These are phyloP conservation scores for Melieria omissa DNA, from an alignment of 2,888 invertebrate genomes.

Conservation along the genomic window DNA sequence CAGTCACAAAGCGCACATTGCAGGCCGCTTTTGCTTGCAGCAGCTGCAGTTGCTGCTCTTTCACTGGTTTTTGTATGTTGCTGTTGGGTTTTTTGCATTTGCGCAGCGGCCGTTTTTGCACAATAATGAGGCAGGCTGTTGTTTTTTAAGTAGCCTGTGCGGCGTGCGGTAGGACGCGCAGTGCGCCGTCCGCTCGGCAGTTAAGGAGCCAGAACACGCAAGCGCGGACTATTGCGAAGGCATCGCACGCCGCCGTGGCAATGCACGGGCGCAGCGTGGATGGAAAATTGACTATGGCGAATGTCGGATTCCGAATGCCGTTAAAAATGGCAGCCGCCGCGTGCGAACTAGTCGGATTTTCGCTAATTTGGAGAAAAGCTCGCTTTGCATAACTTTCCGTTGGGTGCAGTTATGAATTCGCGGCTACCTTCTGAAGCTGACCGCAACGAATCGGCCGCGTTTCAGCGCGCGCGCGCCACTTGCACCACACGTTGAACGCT, in stretches of 20 bases:
- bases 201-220: conserved; percentile 18
- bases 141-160: conserved; percentile 48
- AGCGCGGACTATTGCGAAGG: conserved; percentile 1
- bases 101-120: conserved; percentile 41
- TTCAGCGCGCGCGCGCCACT: conserved; percentile 3
- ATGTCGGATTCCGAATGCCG: no score
- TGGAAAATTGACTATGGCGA: background rate
- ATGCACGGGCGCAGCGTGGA: background rate
- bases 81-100: conserved; percentile 39
- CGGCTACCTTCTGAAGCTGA: no score
- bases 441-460: background rate
- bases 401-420: no score
- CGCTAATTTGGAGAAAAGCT: background rate
- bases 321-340: no score
- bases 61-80: conserved; percentile 17
- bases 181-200: conserved; percentile 42
- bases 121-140: conserved; percentile 51
- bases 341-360: background rate
- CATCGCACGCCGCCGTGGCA: background rate
- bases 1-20: background rate
- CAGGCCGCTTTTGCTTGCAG: conserved; percentile 7
- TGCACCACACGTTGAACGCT: background rate
- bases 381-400: background rate
- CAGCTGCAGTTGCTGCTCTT: conserved; percentile 31
- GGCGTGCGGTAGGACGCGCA: conserved; percentile 37